Conservation (phyloP, 2,113 vertebrate species). For the Nyctibius bracteatus region DNA sequence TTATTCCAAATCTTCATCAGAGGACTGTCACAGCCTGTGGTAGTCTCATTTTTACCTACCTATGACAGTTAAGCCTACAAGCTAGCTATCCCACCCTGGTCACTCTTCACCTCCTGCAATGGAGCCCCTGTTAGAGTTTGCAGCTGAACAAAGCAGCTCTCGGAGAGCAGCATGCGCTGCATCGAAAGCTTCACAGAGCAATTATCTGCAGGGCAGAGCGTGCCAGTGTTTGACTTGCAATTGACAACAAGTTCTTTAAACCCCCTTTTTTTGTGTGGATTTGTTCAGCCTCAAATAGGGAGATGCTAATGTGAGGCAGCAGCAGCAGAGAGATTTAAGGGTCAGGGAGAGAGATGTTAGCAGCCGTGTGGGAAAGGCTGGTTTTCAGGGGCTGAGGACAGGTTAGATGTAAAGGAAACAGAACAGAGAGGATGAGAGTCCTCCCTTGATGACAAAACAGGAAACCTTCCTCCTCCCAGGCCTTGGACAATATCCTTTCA, state of each 20-base stretch:
- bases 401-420: not conserved
- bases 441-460: not conserved
- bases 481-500: not conserved
- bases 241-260: not conserved
- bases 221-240: not conserved
- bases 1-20: not conserved
- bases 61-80: not conserved
- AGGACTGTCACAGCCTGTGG: not conserved
- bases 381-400: not conserved
- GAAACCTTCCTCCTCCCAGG: not conserved
- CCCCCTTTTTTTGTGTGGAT: not conserved
- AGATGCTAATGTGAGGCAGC: conserved; percentile 25
- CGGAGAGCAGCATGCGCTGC: accelerated
- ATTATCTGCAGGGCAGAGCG: not conserved
- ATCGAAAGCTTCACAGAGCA: not conserved
- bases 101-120: not conserved
- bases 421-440: not conserved
- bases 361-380: not conserved
- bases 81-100: not conserved
- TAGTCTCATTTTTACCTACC: not conserved
- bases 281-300: not conserved
- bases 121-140: not conserved
- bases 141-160: not conserved
- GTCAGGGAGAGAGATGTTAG: not conserved
- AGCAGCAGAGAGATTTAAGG: not conserved